A percentile compares a stretch with the other conserved stretches of the same genome.
These are phyloP conservation scores for Harpalus rubripes DNA, from an alignment of 2,888 invertebrate genomes.

Conservation along the genomic window DNA sequence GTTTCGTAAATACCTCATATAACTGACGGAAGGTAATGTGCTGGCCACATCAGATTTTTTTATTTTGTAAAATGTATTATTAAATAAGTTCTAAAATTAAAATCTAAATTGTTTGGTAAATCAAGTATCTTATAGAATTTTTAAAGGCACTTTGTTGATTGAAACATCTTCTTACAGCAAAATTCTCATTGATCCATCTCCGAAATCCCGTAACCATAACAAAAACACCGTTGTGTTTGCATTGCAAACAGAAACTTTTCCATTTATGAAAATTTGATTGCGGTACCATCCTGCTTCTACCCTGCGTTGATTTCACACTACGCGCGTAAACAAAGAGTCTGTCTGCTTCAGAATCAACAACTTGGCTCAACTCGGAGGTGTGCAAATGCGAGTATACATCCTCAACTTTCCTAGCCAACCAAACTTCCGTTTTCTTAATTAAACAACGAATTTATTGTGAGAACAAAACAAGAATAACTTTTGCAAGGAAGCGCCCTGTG, in stretches of 20 bases:
- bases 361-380: neutral
- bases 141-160: too few species aligned
- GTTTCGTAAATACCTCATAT: too few species aligned
- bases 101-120: too few species aligned
- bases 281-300: slow-evolving; percentile 2
- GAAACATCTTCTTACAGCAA: neutral
- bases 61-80: too few species aligned
- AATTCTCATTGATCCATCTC: neutral
- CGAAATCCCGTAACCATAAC: neutral
- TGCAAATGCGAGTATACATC: slow-evolving; percentile 15
- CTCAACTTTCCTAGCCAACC: slow-evolving; percentile 38
- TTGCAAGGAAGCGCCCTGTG: slow-evolving; percentile 10
- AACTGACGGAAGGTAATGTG: too few species aligned
- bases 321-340: slow-evolving; percentile 6
- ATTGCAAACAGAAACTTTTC: neutral
- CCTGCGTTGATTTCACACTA: slow-evolving; percentile 13
- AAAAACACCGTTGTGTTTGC: neutral
- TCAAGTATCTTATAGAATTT: too few species aligned
- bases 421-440: slow-evolving; percentile 58
- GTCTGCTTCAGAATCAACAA: slow-evolving; percentile 16
- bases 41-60: too few species aligned
- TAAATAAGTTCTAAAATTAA: too few species aligned
- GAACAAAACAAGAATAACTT: slow-evolving; percentile 44
- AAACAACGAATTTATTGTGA: slow-evolving; percentile 59
- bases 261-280: slow-evolving; percentile 7